phyloP scores from a whole-genome alignment of 2,888 invertebrate genomes.

The Netelia virgata region DNA sequence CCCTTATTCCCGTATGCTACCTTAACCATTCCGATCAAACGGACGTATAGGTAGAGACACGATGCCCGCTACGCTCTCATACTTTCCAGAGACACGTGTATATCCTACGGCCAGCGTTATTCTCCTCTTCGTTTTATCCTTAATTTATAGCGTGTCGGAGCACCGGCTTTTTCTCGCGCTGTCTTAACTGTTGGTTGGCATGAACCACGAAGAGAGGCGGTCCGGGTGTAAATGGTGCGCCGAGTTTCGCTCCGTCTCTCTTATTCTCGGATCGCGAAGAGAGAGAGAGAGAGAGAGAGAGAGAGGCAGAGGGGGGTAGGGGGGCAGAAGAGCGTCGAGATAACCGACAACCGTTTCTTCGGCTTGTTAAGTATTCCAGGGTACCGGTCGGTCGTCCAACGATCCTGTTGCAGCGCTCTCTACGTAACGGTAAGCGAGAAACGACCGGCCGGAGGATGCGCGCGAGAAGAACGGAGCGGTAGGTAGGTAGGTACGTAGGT shows the following conservation, averaged over 20 bases:
- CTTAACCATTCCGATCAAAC: slow-evolving; percentile 82
- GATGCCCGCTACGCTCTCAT: slow-evolving; percentile 6
- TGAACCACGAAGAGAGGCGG: slow-evolving; percentile 76
- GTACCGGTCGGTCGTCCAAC: slow-evolving; percentile 48
- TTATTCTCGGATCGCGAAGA: slow-evolving; percentile 45
- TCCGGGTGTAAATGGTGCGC: slow-evolving; percentile 46
- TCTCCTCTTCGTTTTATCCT: slow-evolving; percentile 80
- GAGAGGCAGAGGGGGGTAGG: too few species aligned
- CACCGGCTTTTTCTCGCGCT: slow-evolving; percentile 68
- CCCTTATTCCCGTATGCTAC: slow-evolving; percentile 71
- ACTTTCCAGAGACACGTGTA: slow-evolving; percentile 42
- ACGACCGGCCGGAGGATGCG: slow-evolving; percentile 22
- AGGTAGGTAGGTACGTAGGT: neutral
- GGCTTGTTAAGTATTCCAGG: slow-evolving; percentile 30
- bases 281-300: slow-evolving; percentile 15
- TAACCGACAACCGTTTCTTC: slow-evolving; percentile 56
- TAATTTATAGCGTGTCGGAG: slow-evolving; percentile 81
- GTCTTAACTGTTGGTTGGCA: slow-evolving; percentile 83
- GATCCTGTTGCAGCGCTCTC: slow-evolving; percentile 22
- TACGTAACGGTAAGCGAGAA: slow-evolving; percentile 58
- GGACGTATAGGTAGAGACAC: slow-evolving; percentile 26
- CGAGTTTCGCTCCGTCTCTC: slow-evolving; percentile 19
- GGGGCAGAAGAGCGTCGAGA: neutral
- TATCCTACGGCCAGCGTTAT: neutral
- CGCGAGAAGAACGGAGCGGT: slow-evolving; percentile 21